A percentile compares a stretch with the other conserved stretches of the same genome.
Conservation (phyloP, 2,888 invertebrate genomes). For the Peribatodes rhomboidaria region DNA sequence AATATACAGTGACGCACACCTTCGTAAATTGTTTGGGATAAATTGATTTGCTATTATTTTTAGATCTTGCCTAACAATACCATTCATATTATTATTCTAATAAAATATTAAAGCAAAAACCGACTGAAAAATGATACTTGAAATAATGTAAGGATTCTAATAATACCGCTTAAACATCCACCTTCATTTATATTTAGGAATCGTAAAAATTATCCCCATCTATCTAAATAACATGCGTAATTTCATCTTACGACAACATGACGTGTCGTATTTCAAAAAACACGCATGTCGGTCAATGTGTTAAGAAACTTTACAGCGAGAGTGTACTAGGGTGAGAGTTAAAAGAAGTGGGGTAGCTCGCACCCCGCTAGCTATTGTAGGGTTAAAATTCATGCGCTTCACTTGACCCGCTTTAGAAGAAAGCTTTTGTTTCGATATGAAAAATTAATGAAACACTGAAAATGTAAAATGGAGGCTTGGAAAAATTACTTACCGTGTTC, state of each 20-base stretch:
- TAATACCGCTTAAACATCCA: too few species aligned
- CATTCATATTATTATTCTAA: too few species aligned
- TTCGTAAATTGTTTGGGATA: neutral
- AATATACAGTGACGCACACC: neutral
- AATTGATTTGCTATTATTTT: neutral
- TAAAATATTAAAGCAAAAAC: too few species aligned
- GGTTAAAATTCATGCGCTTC: slow-evolving; percentile 63
- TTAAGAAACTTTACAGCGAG: neutral
- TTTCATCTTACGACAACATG: too few species aligned
- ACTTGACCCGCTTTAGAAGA: slow-evolving; percentile 75
- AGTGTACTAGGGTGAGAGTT: slow-evolving; percentile 32
- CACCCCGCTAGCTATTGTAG: slow-evolving; percentile 51
- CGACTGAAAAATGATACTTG: too few species aligned
- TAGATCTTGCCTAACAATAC: too few species aligned
- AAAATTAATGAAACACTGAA: slow-evolving; percentile 69
- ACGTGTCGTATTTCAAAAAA: too few species aligned
- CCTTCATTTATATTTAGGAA: too few species aligned
- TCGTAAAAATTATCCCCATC: too few species aligned
- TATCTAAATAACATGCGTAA: too few species aligned
- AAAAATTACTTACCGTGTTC: slow-evolving; percentile 42
- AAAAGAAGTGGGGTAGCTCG: slow-evolving; percentile 43
- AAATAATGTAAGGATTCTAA: too few species aligned
- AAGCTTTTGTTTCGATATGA: slow-evolving; percentile 82
- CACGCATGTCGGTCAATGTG: too few species aligned
- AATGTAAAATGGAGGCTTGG: slow-evolving; percentile 53